Percentiles rank a stretch among this genome's conserved stretches.
Evolutionary conservation across 2,797 vertebrate genomes (phyloP).

Genomic region (Threskiornis aethiopicus): DNA sequence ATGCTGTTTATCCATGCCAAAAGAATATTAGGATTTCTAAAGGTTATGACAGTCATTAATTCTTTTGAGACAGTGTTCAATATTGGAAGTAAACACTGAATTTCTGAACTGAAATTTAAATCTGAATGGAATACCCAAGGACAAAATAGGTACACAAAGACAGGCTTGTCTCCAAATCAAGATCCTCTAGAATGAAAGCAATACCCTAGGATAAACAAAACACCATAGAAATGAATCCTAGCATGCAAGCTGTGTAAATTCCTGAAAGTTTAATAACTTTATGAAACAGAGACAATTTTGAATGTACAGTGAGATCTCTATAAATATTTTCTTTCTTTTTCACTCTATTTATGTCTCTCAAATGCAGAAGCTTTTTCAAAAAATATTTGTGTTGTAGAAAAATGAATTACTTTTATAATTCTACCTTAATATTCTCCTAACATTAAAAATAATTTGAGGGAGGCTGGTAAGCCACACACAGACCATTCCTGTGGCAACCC

Average conservation of each 20-base stretch:
- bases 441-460: background rate
- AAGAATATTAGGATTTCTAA: background rate
- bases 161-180: background rate
- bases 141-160: background rate
- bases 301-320: background rate
- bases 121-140: background rate
- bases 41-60: background rate
- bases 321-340: background rate
- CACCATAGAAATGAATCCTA: fast-evolving
- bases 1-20: background rate
- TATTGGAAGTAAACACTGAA: background rate
- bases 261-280: background rate
- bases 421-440: background rate
- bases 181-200: background rate
- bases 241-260: background rate
- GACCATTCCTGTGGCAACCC: background rate
- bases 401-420: background rate
- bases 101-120: background rate
- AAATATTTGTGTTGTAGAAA: background rate
- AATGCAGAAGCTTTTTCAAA: background rate
- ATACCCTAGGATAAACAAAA: background rate
- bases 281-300: background rate
- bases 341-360: background rate
- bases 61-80: background rate
- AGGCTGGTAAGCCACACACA: background rate